Evolutionary conservation across 2,888 invertebrate genomes (phyloP).

Genomic region (Cryptops parisi): DNA sequence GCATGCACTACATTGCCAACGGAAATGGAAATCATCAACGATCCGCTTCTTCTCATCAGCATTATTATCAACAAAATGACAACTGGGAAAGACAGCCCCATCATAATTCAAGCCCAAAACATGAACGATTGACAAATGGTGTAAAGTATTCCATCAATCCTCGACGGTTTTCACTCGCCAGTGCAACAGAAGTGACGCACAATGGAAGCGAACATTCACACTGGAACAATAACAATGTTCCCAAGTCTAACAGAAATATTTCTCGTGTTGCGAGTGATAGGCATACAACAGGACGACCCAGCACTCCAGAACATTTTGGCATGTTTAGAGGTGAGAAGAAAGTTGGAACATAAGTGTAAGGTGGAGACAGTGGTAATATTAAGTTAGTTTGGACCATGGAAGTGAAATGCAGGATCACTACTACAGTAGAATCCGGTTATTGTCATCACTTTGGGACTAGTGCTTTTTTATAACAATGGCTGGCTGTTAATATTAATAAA

Average conservation of each 20-base stretch:
- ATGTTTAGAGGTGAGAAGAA: too few relatives aligned
- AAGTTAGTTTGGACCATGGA: too few relatives aligned
- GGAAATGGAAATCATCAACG: neutral
- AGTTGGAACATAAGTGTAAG: too few relatives aligned
- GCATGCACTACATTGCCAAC: neutral
- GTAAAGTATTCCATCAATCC: neutral
- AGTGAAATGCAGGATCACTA: too few relatives aligned
- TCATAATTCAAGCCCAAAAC: neutral
- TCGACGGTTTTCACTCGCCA: neutral
- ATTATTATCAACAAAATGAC: neutral
- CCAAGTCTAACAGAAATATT: neutral
- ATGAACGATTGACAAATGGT: neutral
- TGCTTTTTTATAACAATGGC: too few relatives aligned
- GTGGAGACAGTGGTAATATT: too few relatives aligned
- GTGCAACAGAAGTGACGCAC: neutral
- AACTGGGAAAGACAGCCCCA: neutral
- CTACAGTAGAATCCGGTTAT: too few relatives aligned
- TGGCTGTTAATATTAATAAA: too few relatives aligned
- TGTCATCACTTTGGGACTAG: too few relatives aligned
- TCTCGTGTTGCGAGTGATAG: neutral
- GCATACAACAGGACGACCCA: constrained; percentile 7
- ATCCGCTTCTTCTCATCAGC: neutral
- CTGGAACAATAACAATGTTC: neutral
- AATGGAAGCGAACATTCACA: neutral
- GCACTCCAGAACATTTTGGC: too few relatives aligned